Evolutionary conservation across 1,140 invertebrate genomes (phyloP).

Genomic region (Nephila pilipes): DNA sequence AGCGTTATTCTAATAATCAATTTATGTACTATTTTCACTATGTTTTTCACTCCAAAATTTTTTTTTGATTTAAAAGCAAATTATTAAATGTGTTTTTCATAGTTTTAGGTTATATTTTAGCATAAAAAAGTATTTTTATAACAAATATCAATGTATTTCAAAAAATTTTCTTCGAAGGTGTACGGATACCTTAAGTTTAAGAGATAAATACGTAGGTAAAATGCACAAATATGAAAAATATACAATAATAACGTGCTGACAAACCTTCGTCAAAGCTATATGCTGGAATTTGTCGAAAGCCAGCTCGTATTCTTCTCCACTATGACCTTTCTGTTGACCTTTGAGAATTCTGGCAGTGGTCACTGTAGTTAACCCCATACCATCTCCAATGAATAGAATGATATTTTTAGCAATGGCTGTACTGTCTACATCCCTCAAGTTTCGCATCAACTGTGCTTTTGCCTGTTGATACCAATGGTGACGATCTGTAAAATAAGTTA

Average conservation of each 20-base stretch:
- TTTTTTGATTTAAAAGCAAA: too few species aligned
- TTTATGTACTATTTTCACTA: too few species aligned
- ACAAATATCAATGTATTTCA: too few species aligned
- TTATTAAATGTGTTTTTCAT: too few species aligned
- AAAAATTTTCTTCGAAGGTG: too few species aligned
- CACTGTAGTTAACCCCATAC: constrained; percentile 95
- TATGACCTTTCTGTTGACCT: constrained; percentile 81
- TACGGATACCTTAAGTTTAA: neutral
- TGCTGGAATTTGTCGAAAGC: constrained; percentile 92
- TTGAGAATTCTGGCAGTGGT: constrained; percentile 88
- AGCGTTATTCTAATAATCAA: too few species aligned
- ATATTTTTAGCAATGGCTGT: constrained; percentile 89
- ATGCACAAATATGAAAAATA: neutral
- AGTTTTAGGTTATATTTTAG: too few species aligned
- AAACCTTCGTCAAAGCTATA: constrained; percentile 90
- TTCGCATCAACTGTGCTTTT: constrained; percentile 55
- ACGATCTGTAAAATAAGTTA: constrained; percentile 72
- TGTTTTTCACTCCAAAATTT: too few species aligned
- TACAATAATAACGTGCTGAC: neutral
- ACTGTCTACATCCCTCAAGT: constrained; percentile 51
- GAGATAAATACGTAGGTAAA: neutral
- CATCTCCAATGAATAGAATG: constrained; percentile 95
- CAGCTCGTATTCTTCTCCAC: constrained; percentile 87
- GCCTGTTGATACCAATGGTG: constrained; percentile 74
- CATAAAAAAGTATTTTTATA: too few species aligned